Base-by-base conservation (phyloP, 1,140 invertebrate species). In the Psilanteris sp. region DNA sequence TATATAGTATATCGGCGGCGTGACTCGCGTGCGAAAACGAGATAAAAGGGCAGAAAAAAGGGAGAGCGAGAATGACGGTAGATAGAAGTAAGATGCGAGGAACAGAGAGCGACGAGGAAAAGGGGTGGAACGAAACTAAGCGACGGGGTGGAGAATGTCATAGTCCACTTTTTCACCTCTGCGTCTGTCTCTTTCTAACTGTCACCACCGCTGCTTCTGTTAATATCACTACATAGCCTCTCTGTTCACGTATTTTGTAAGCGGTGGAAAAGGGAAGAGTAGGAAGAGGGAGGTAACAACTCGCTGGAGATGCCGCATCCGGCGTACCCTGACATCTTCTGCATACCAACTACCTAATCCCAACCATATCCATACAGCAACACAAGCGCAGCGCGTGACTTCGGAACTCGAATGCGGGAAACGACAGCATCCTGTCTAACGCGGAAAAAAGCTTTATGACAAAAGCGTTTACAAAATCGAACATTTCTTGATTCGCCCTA, bases 281-380 rank as follows among this genome's bases (percentile, higher is more conserved):
- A 31, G 52, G 59, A 41, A 77, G 50, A 77, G 71, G 74, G 59
- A 77, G 80, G 80, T 82, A 84, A 84, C 80, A 84, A 85, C 81
- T 83, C 75, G 81, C 78, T 84, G 80, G 82, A 84, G 84, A 84
- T 83, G 83, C 83, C 83, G 84, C 83, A 84, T 84, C 84, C 83
- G 83, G 83, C 81, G 82, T 81, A 68, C 46, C 31, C 54, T 64
- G 74, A 80, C 79, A 75, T 74, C 74, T 52, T 74, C 79, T 84
- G 84, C 80, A 84, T 86, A 85, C 76, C 82, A 85, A 85, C 55
- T 85, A 83, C 77, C 81, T 82, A 82, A 84, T 83, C 78, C 83
- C 80, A 68, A 64, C 76, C 68, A 75, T 80, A 77, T 78, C 78
- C 77, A 74, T 72, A 74, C 78, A 68, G 59, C 46, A 57, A 68